Conservation (phyloP, 2,113 vertebrate genomes). For the Laticauda colubrina region DNA sequence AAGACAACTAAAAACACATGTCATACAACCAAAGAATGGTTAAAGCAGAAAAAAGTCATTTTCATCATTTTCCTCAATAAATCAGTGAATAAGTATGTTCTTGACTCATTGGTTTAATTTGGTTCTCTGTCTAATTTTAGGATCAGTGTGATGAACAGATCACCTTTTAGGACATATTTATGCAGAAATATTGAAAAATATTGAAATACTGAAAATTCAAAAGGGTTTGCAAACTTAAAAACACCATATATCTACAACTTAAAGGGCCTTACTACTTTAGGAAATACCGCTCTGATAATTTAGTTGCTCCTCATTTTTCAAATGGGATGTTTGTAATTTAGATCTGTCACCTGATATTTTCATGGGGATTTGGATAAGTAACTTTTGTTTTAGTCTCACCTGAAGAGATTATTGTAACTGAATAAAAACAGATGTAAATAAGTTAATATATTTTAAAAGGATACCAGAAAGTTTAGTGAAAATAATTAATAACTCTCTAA, state of each 20-base stretch:
- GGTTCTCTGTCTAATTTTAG: neutral
- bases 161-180: neutral
- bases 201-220: neutral
- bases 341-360: neutral
- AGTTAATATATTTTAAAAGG: neutral
- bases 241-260: neutral
- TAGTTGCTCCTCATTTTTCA: neutral
- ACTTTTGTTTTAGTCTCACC: neutral
- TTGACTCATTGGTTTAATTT: neutral
- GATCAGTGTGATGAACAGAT: neutral
- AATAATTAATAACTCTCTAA: conserved; percentile 26
- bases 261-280: neutral
- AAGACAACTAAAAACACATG: neutral
- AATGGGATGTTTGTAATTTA: neutral
- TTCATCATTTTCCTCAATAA: neutral
- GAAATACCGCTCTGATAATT: neutral
- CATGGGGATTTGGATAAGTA: neutral
- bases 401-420: conserved; percentile 37
- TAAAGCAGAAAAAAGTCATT: neutral
- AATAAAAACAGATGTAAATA: conserved; percentile 45
- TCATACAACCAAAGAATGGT: neutral
- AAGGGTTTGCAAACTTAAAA: neutral
- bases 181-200: neutral
- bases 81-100: neutral
- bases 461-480: conserved; percentile 15